Evolutionary conservation across 2,888 invertebrate species (phyloP).

Genomic region (Pterostichus niger): DNA sequence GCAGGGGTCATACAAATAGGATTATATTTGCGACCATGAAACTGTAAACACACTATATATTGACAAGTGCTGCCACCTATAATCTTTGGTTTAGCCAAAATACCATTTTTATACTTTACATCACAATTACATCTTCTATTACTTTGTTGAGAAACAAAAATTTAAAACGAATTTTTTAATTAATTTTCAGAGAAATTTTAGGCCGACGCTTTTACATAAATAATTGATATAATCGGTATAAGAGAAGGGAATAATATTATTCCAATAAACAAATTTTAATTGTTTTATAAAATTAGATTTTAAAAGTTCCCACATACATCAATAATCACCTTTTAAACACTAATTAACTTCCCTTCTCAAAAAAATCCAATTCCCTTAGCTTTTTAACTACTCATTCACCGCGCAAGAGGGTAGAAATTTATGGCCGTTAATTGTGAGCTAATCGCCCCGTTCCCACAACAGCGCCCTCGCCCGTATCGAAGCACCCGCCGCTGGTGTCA

Average conservation of each 20-base stretch:
- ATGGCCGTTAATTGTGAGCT: conserved; percentile 52
- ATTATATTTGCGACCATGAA: not conserved
- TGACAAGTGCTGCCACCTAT: conserved; percentile 24
- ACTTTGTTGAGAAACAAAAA: too few species aligned
- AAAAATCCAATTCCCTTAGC: conserved; percentile 30
- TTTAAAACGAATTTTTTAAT: too few species aligned
- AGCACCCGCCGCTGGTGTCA: conserved; percentile 53
- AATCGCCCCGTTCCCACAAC: conserved; percentile 52
- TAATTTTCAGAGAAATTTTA: too few species aligned
- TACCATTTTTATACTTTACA: too few species aligned
- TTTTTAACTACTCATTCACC: not conserved
- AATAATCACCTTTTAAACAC: not conserved
- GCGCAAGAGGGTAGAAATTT: conserved; percentile 43
- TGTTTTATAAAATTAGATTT: too few species aligned
- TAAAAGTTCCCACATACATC: conserved; percentile 19
- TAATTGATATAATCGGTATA: too few species aligned
- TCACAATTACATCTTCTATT: too few species aligned
- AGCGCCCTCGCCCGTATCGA: conserved; percentile 29
- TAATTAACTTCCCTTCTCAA: conserved; percentile 4
- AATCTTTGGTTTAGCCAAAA: not conserved
- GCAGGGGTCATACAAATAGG: not conserved
- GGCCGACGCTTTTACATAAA: too few species aligned
- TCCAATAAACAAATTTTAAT: too few species aligned
- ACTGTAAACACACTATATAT: not conserved
- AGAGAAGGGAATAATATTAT: too few species aligned